Base-by-base conservation (phyloP, 1,140 invertebrate species). In the Tenebrio molitor region DNA sequence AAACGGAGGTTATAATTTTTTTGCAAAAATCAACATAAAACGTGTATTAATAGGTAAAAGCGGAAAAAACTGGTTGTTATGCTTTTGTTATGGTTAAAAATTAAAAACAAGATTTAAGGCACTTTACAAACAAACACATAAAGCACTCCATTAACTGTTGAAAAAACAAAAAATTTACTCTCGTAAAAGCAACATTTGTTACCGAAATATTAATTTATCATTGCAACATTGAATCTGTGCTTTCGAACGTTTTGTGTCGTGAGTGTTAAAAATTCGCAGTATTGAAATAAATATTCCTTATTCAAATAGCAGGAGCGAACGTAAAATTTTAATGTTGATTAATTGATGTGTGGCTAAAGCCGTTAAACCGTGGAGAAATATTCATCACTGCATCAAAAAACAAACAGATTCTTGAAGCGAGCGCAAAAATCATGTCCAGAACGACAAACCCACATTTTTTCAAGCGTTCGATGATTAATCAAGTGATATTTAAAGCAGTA, bases 271-370 rank as follows among this genome's bases (percentile, higher is more conserved):
- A 21, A 50, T 50, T 5, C 23, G 15, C 10, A 19, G 23, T 1
- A 50, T 1, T 50, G 44, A 50, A 50, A 50, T 50, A 50, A 50
- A 50, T 50, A 19, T 50, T 50, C 44, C 44, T 50, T 50, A 50
- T 50, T 50, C 44, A 50, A 50, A 50, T 10, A 33, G n/a, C 44
- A 50, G 44, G 44, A 50, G 19, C 4, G 44, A 17, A 21, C 44
- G n/a, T 50, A 50, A 50, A 50, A 50, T 50, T 50, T 50, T 50
- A 50, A 50, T 21, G 44, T 50, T 50, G 44, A 50, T 50, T 50
- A 50, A 50, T 50, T 21, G 44, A 21, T 50, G 5, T 19, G 15
- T n/a, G 29, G 19, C 17, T 21, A 17, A 50, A 50, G 44, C 44
- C 7, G 42, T 46, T 50, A 50, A 50, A 50, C 15, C 17, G 0